phyloP scores from a whole-genome alignment of 1,140 invertebrate genomes.

The Chelonus insularis region DNA sequence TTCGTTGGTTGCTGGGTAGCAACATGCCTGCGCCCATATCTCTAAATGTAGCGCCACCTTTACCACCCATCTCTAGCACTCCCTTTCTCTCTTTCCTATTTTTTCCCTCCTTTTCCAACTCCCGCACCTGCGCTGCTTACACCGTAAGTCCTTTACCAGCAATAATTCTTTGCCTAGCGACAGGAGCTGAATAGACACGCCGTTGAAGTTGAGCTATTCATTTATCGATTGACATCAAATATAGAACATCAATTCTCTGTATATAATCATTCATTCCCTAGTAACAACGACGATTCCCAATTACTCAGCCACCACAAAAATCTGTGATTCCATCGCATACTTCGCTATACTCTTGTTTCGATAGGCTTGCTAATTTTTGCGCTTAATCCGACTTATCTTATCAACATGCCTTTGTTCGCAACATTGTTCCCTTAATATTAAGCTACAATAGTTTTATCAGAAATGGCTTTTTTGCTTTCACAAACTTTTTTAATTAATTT shows the following conservation, averaged over 20 bases:
- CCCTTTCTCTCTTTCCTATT: neutral
- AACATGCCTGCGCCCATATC: slow-evolving; percentile 30
- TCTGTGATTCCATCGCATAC: neutral
- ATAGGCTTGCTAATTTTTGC: neutral
- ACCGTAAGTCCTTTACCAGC: slow-evolving; percentile 1
- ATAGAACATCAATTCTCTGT: slow-evolving; percentile 16
- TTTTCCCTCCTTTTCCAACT: neutral
- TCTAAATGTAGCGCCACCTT: slow-evolving; percentile 26
- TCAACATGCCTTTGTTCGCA: neutral
- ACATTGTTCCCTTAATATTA: neutral
- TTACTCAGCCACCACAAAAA: neutral
- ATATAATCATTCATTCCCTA: slow-evolving; percentile 16
- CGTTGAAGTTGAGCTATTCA: slow-evolving; percentile 26
- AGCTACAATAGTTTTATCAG: too few species aligned
- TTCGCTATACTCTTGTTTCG: too few species aligned
- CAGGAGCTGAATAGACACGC: slow-evolving; percentile 23
- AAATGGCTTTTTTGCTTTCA: too few species aligned
- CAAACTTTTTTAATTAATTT: too few species aligned
- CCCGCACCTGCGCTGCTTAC: slow-evolving; percentile 12
- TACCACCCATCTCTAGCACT: slow-evolving; percentile 14
- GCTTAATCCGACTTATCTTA: neutral
- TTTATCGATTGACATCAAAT: slow-evolving; percentile 28
- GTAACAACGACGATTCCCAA: neutral
- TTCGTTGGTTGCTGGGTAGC: slow-evolving; percentile 38
- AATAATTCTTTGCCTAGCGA: slow-evolving; percentile 21